Conservation (phyloP, 2,888 invertebrate species). For the Leptopilina drosophilae region DNA sequence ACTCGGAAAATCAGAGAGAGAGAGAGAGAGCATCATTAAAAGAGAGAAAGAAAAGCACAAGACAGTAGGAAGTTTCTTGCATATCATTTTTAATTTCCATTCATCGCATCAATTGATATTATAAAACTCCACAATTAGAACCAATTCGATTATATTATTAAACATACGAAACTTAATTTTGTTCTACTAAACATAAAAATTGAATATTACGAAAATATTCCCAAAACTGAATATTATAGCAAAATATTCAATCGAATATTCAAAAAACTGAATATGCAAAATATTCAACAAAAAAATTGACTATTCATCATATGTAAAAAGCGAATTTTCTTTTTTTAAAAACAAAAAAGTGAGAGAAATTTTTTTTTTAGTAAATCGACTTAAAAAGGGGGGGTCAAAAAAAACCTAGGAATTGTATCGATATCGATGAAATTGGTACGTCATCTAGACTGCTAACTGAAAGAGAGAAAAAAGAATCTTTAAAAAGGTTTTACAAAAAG, state of each 20-base stretch:
- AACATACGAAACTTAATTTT: too few species aligned
- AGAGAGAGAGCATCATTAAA: not conserved
- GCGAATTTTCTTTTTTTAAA: too few species aligned
- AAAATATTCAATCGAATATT: not conserved
- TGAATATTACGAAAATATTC: not conserved
- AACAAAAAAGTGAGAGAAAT: not conserved
- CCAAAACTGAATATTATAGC: too few species aligned
- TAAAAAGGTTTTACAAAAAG: not conserved
- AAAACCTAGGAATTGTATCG: conserved; percentile 25
- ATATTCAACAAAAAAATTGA: too few species aligned
- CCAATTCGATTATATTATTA: not conserved
- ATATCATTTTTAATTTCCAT: conserved; percentile 11
- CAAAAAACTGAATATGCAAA: too few species aligned
- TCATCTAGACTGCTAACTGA: conserved; percentile 61
- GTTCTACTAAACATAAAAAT: not conserved
- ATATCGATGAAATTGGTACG: conserved; percentile 39
- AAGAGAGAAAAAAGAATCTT: conserved; percentile 51
- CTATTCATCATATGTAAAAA: too few species aligned
- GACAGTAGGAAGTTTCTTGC: conserved; percentile 19
- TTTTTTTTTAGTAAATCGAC: not conserved
- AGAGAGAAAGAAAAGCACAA: not conserved
- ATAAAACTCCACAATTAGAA: not conserved
- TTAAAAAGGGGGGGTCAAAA: not conserved
- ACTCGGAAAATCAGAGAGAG: not conserved
- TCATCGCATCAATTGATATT: conserved; percentile 20